phyloP scores from a whole-genome alignment of 2,113 vertebrate species.

The Chionis minor region DNA sequence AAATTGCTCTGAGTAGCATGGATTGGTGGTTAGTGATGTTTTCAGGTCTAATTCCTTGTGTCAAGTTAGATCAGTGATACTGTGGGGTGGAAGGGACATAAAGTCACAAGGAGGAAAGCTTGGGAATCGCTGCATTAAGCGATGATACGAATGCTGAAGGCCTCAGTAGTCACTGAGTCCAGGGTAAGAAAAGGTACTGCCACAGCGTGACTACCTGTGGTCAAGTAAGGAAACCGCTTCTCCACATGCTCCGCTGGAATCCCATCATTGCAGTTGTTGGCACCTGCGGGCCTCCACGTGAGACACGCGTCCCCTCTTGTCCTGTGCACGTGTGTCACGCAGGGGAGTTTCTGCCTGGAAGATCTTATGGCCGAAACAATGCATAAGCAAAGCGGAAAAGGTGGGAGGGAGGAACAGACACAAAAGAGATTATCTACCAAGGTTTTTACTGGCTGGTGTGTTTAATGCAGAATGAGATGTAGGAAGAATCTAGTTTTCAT shows the following conservation, averaged over 20 bases:
- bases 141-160: neutral
- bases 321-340: accelerated
- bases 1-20: neutral
- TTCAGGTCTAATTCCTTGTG: accelerated
- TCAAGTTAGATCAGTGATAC: neutral
- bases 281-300: accelerated
- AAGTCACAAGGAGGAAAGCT: neutral
- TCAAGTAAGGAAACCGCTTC: neutral
- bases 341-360: neutral
- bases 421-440: neutral
- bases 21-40: accelerated
- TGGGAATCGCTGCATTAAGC: neutral
- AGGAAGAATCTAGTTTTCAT: neutral
- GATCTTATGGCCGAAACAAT: neutral
- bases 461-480: neutral
- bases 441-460: neutral
- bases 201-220: accelerated
- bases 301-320: too few species aligned
- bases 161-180: accelerated
- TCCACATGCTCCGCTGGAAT: accelerated
- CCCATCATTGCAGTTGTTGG: accelerated
- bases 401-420: neutral
- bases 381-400: neutral
- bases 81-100: neutral
- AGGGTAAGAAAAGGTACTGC: too few species aligned